phyloP scores from a whole-genome alignment of 2,888 invertebrate genomes.

The Ceriagrion tenellum region DNA sequence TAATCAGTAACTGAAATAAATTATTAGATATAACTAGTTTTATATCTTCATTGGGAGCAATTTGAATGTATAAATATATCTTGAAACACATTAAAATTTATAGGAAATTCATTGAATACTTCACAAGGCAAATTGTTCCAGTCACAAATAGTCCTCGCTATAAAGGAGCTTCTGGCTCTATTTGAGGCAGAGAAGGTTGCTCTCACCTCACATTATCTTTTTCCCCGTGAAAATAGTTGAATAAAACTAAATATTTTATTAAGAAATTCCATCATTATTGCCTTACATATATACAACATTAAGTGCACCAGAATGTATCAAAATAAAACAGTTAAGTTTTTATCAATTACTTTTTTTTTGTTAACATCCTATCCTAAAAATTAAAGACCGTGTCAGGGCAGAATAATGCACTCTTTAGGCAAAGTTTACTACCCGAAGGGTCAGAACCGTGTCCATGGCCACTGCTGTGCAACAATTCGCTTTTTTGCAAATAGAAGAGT shows the following conservation, averaged over 20 bases:
- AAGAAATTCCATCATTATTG: neutral
- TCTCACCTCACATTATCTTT: too few relatives aligned
- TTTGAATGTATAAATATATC: too few relatives aligned
- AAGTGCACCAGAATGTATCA: neutral
- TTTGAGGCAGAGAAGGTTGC: too few relatives aligned
- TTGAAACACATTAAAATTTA: too few relatives aligned
- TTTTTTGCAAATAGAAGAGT: neutral
- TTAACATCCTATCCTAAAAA: neutral
- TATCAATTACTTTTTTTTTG: neutral
- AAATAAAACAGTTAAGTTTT: neutral
- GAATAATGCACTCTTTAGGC: neutral
- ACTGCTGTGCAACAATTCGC: constrained; percentile 11
- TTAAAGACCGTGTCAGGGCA: neutral
- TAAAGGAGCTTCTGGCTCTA: too few relatives aligned
- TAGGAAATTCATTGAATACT: too few relatives aligned
- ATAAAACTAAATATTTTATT: neutral
- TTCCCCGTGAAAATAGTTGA: too few relatives aligned
- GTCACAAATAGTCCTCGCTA: too few relatives aligned
- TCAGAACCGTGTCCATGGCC: neutral
- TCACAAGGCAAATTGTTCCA: too few relatives aligned
- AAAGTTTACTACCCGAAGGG: neutral
- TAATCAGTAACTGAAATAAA: too few relatives aligned
- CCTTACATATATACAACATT: neutral
- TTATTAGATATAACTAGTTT: too few relatives aligned
- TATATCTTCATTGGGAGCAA: too few relatives aligned